Base-by-base conservation (phyloP, 1,140 invertebrate genomes). In the Drosophila littoralis region DNA sequence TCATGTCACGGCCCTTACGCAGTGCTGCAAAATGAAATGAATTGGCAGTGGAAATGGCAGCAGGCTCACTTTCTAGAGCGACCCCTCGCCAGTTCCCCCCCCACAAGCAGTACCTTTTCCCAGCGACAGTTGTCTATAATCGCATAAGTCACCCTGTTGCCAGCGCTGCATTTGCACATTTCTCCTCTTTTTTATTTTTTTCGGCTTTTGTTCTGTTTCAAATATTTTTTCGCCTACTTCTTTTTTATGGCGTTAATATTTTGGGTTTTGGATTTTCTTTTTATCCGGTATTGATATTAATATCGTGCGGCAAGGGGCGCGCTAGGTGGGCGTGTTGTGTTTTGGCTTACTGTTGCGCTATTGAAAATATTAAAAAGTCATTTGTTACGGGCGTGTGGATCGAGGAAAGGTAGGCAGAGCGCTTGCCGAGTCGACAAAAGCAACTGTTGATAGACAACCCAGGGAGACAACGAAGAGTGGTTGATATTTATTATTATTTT, bases 131-230 rank as follows among this genome's bases (percentile, higher is more conserved):
- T 91, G 90, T 81, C 84, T 90, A 81, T 91, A 91, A 91, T 91
- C 90, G 85, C 85, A 84, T 91, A 91, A 91, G 90, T 91, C 90
- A 91, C 90, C 90, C 90, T 86, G 84, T 82, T 88, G 84, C 80
- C 84, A 81, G 66, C 71, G 85, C 81, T 89, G 84, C 84, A 89
- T 89, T 89, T 89, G 80, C 84, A 89, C 84, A 81, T 89, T 83
- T 89, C 75, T 66, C 32, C 38, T 65, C 61, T 67, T 46, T 70
- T 72, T 71, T 57, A 46, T 50, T 59, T 73, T 61, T 73, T 48
- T 48, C 8, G 46, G 7, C 32, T 55, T 48, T 59, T 61, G 51
- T 66, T 58, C 61, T 42, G 32, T 55, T 70, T 52, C 67, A 40
- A 59, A 59, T 59, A 59, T 51, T 70, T 40, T 59, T 66, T 80